Conservation (phyloP, 2,797 vertebrate species). For the Propithecus deckenii region DNA sequence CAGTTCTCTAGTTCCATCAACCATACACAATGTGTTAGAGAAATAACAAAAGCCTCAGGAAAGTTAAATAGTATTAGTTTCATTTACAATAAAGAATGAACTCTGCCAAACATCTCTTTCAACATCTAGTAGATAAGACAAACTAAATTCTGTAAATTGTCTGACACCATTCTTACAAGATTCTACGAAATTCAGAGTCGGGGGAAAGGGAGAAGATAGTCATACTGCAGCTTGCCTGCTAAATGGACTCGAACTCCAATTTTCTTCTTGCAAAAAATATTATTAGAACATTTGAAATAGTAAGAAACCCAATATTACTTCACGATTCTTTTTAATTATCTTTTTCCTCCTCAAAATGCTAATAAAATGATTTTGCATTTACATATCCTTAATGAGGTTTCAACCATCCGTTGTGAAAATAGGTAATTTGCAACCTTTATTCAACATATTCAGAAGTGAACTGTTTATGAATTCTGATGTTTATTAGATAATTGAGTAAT, state of each 20-base stretch:
- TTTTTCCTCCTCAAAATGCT: conserved; percentile 40
- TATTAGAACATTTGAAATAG: conserved; percentile 46
- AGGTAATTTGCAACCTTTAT: conserved; percentile 62
- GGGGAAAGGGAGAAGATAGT: background rate
- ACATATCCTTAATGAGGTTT: conserved; percentile 63
- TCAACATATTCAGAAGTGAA: conserved; percentile 1
- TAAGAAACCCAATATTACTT: conserved; percentile 42
- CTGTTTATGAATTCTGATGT: conserved; percentile 62
- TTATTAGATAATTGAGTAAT: conserved; percentile 70
- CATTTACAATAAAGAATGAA: background rate
- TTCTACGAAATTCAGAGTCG: background rate
- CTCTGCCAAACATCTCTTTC: background rate
- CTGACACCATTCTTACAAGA: background rate
- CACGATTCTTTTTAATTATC: conserved; percentile 38
- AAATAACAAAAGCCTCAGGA: background rate
- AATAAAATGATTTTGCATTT: conserved; percentile 66
- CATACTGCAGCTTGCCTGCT: background rate
- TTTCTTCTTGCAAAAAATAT: conserved; percentile 40
- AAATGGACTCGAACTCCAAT: conserved; percentile 8
- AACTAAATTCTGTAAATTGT: background rate
- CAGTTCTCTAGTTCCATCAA: background rate
- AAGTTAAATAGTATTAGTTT: background rate
- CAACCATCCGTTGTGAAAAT: conserved; percentile 20
- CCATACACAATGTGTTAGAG: background rate
- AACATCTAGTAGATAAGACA: background rate